A percentile compares a stretch with the other conserved stretches of the same genome.
Conservation (phyloP, 2,888 invertebrate species). For the Lasioglossum calceatum region DNA sequence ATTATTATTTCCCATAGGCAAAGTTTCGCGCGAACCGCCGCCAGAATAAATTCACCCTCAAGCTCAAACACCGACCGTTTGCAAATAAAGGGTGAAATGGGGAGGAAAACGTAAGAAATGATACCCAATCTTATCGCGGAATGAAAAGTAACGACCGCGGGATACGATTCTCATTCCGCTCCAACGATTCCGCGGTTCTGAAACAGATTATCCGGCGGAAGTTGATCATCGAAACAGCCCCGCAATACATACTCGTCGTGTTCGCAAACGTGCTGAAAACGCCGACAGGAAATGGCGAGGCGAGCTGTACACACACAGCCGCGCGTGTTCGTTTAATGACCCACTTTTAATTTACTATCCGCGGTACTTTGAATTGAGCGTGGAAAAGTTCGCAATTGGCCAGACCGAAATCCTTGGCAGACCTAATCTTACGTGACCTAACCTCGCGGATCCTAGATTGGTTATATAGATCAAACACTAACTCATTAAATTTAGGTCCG, state of each 20-base stretch:
- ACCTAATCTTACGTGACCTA: neutral
- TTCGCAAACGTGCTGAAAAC: neutral
- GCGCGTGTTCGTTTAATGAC: neutral
- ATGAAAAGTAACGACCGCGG: constrained; percentile 16
- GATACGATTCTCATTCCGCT: neutral
- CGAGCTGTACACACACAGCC: neutral
- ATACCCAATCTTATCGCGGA: constrained; percentile 22
- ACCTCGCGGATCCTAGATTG: neutral
- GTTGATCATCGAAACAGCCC: neutral
- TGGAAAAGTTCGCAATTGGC: neutral
- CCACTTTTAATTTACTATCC: neutral
- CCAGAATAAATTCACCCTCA: constrained; percentile 18
- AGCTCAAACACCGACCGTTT: constrained; percentile 19
- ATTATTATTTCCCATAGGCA: constrained; percentile 29
- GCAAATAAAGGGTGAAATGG: constrained; percentile 32
- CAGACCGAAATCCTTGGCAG: neutral
- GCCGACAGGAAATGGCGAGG: neutral
- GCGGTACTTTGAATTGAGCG: neutral
- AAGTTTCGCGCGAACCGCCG: constrained; percentile 9
- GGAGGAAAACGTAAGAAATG: constrained; percentile 26
- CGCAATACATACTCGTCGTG: neutral
- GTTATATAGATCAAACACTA: neutral
- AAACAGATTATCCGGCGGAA: neutral
- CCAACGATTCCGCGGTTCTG: neutral
- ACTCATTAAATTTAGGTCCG: neutral